Evolutionary conservation across 2,113 vertebrate genomes (phyloP).

Genomic region (Asarcornis scutulata): DNA sequence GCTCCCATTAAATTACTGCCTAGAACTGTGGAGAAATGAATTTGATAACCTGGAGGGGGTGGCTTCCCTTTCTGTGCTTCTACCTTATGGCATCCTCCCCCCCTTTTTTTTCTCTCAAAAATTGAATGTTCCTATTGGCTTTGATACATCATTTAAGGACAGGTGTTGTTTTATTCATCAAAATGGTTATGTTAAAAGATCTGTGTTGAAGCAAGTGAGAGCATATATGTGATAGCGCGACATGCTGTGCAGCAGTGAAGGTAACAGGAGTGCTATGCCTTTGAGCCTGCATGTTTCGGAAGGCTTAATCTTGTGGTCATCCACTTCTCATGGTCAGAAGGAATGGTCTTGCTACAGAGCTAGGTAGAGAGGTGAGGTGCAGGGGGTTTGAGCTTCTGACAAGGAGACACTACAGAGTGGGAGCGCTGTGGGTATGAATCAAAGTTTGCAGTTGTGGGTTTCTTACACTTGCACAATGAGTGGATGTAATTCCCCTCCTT

Average conservation of each 20-base stretch:
- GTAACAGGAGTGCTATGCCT: not conserved
- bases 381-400: conserved; percentile 56
- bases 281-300: not conserved
- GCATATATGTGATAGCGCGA: not conserved
- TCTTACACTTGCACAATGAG: accelerated
- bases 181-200: not conserved
- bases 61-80: not conserved
- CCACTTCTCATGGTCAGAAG: not conserved
- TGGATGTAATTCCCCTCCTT: not conserved
- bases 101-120: not conserved
- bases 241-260: not conserved
- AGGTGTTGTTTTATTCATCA: not conserved
- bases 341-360: not conserved
- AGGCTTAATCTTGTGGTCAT: not conserved
- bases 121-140: not conserved
- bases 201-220: not conserved
- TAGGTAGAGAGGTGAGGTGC: conserved; percentile 34
- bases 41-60: accelerated
- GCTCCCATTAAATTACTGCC: not conserved
- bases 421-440: not conserved
- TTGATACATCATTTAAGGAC: not conserved
- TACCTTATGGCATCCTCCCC: not conserved
- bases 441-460: not conserved
- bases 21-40: not conserved
- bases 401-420: conserved; percentile 19